Percentiles rank a stretch among this genome's conserved stretches.
Evolutionary conservation across 1,140 invertebrate species (phyloP).

Genomic region (Heterodera carotae): DNA sequence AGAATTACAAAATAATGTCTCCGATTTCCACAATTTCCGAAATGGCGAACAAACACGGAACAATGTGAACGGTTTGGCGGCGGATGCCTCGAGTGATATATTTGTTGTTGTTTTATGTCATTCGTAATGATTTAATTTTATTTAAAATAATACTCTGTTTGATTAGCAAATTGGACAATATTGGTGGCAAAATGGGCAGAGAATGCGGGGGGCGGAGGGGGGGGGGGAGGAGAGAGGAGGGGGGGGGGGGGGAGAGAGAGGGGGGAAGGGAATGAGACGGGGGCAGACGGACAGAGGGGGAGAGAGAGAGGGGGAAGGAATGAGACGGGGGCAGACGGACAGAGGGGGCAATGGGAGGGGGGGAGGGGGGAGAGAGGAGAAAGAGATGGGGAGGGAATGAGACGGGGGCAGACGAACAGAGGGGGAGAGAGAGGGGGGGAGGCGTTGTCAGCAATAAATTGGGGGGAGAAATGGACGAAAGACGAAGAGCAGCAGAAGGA

Average conservation of each 20-base stretch:
- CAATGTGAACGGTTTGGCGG: no score
- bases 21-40: not conserved
- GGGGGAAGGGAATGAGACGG: not conserved
- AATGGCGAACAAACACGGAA: not conserved
- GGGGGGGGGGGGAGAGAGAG: not conserved
- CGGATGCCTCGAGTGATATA: not conserved
- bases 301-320: no score
- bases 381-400: no score
- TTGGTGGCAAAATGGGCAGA: not conserved
- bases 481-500: no score
- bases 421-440: not conserved
- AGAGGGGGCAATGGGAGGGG: no score
- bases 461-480: no score
- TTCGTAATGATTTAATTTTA: not conserved
- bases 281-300: no score
- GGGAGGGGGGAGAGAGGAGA: no score
- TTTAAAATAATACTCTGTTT: not conserved
- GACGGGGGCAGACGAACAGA: no score
- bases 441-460: no score
- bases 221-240: not conserved
- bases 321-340: no score
- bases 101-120: not conserved
- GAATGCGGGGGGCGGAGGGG: not conserved
- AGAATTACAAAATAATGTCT: not conserved
- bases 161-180: not conserved